Conservation (phyloP, 2,113 vertebrate genomes). For the Hiodon alosoides region DNA sequence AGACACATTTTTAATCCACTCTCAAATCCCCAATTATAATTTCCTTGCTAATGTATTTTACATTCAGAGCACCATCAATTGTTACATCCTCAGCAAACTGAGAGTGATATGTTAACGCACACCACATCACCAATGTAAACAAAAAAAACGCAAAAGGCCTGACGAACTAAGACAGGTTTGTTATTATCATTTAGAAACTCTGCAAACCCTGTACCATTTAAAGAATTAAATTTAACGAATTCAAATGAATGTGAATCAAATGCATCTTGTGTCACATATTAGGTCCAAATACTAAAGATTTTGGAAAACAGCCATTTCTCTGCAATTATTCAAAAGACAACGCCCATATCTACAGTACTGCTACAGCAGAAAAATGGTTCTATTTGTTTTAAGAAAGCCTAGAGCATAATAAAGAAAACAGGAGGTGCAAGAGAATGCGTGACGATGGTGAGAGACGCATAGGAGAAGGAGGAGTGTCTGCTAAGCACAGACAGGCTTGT, state of each 20-base stretch:
- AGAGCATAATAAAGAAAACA: background rate
- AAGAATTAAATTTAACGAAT: slow-evolving; percentile 1
- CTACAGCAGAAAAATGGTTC: background rate
- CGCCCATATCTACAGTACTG: background rate
- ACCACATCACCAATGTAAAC: background rate
- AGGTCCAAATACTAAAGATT: background rate
- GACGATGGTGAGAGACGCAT: background rate
- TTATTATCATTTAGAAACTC: background rate
- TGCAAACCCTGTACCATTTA: background rate
- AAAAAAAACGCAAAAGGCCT: background rate
- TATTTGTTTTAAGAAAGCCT: background rate
- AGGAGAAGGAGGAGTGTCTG: background rate
- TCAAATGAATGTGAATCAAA: background rate
- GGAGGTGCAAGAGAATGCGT: background rate
- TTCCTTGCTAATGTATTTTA: background rate
- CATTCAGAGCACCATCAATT: background rate
- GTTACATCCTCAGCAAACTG: background rate
- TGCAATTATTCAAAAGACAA: background rate
- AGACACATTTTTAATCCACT: background rate
- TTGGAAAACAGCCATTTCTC: background rate
- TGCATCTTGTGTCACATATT: background rate
- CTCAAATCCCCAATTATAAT: too few relatives aligned
- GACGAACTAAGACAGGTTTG: background rate
- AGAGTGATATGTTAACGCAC: background rate
- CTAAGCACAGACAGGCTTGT: background rate